Percentiles rank a stretch among this genome's conserved stretches.
phyloP scores from a whole-genome alignment of 2,797 vertebrate species.

The Onychomys torridus region DNA sequence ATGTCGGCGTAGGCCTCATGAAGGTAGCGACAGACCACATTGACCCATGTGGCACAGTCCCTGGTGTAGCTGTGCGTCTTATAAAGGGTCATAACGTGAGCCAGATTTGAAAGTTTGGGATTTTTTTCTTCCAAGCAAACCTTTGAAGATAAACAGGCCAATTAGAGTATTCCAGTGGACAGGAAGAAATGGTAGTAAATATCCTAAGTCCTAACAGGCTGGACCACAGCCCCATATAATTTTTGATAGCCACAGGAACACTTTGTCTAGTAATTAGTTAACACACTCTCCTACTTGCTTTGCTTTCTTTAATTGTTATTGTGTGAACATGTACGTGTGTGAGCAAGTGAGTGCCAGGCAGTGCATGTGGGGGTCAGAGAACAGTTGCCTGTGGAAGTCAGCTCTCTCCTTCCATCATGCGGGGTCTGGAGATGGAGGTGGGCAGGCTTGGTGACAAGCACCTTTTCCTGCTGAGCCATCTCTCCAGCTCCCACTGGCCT shows the following conservation, averaged over 20 bases:
- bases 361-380: not conserved
- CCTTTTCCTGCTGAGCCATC: not conserved
- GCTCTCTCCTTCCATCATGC: too few species aligned
- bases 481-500: not conserved
- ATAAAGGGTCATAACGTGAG: slow-evolving; percentile 99
- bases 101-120: slow-evolving; percentile 97
- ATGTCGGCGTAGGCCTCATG: slow-evolving; percentile 97
- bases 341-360: not conserved
- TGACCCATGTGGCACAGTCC: slow-evolving; percentile 98
- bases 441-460: not conserved
- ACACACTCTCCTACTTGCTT: not conserved
- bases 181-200: slow-evolving; percentile 3
- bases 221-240: not conserved
- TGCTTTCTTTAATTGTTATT: not conserved
- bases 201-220: not conserved
- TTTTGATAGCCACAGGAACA: not conserved
- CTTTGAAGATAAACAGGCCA: slow-evolving; percentile 86
- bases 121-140: slow-evolving; percentile 98
- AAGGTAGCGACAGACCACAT: slow-evolving; percentile 97
- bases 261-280: not conserved
- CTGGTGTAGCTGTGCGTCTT: slow-evolving; percentile 98
- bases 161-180: slow-evolving; percentile 39
- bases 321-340: not conserved
- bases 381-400: not conserved
- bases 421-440: not conserved